Evolutionary conservation across 2,888 invertebrate species (phyloP).

Genomic region (Zhuqinia jingwanae): DNA sequence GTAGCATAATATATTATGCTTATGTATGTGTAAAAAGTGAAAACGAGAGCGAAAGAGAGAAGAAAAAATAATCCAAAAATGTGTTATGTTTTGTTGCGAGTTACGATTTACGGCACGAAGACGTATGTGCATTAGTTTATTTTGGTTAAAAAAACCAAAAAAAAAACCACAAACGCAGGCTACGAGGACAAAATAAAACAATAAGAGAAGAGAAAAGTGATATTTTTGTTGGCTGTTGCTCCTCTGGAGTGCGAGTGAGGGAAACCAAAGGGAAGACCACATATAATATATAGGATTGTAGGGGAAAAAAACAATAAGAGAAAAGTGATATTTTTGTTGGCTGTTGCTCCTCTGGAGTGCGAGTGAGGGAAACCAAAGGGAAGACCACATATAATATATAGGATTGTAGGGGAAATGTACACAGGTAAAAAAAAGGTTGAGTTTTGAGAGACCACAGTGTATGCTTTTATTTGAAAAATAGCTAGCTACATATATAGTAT

Average conservation of each 20-base stretch:
- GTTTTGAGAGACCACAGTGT: background rate
- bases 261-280: conserved; percentile 11
- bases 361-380: background rate
- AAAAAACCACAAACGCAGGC: background rate
- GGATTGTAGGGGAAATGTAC: too few species aligned
- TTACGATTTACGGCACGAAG: too few species aligned
- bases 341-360: conserved; percentile 20
- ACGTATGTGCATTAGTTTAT: background rate
- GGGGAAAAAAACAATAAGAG: background rate
- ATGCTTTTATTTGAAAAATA: background rate
- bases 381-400: conserved; percentile 8
- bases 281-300: background rate
- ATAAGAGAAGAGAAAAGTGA: background rate
- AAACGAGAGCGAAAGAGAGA: conserved; percentile 13
- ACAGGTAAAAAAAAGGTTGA: background rate
- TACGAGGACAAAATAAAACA: background rate
- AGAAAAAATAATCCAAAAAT: background rate
- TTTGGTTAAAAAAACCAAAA: conserved; percentile 38
- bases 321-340: conserved; percentile 6
- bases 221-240: conserved; percentile 15
- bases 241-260: conserved; percentile 5
- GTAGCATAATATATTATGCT: conserved; percentile 32
- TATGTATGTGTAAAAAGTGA: conserved; percentile 15
- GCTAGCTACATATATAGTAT: too few species aligned
- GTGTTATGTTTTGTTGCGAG: background rate